Percentiles rank a stretch among this genome's conserved stretches.
These are phyloP conservation scores for Rhyacophila evoluta DNA, from an alignment of 2,888 invertebrate genomes.

Conservation along the genomic window DNA sequence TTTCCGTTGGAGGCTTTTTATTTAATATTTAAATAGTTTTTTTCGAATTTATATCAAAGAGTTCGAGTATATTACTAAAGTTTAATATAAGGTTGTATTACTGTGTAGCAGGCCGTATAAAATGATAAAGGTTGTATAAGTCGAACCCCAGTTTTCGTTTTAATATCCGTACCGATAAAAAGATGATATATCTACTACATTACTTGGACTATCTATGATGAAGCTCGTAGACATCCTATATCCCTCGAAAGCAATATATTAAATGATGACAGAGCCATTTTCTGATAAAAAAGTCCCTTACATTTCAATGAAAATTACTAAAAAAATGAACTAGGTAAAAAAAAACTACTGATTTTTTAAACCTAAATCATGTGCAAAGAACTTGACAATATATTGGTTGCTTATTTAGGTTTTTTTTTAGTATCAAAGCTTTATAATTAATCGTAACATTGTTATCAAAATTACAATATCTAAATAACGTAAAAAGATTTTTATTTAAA, in stretches of 20 bases:
- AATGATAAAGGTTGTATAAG: background rate
- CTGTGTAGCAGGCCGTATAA: background rate
- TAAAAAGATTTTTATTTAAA: no score
- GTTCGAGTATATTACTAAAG: no score
- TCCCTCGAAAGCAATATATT: slow-evolving; percentile 23
- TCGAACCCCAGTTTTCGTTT: slow-evolving; percentile 1
- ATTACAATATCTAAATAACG: no score
- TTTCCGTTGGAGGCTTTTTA: no score
- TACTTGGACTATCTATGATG: slow-evolving; percentile 5
- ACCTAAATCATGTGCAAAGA: no score
- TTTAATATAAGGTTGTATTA: background rate
- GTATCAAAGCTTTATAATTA: no score
- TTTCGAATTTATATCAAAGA: no score
- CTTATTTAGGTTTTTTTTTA: no score
- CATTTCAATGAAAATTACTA: slow-evolving; percentile 19
- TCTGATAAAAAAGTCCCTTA: slow-evolving; percentile 18
- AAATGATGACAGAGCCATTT: slow-evolving; percentile 32
- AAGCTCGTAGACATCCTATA: background rate
- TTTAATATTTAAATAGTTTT: no score
- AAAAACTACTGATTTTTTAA: no score
- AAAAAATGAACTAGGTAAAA: background rate
- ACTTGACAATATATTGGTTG: no score
- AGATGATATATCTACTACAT: slow-evolving; percentile 11
- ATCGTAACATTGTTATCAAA: no score
- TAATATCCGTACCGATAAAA: slow-evolving; percentile 14